Base-by-base conservation (phyloP, 2,113 vertebrate species). In the Hoplias malabaricus region DNA sequence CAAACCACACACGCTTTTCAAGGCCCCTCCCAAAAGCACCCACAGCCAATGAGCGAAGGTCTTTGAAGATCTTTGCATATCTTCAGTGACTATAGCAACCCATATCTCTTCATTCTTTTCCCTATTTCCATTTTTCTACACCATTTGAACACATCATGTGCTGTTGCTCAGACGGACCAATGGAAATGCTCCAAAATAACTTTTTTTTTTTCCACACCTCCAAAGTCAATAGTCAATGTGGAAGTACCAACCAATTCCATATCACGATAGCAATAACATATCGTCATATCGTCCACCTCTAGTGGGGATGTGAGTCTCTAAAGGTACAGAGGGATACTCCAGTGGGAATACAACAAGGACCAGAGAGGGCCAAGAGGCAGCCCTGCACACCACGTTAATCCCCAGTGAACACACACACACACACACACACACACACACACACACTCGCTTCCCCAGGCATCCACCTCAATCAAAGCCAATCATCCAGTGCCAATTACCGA, bases 401-500 rank as follows among this genome's bases (percentile, higher is more conserved):
- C 7, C 53, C 57, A 56, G 61, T 36, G 40, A 77, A 61, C 66
- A 50, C 34, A 23, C 62, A 9, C 23, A 54, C 34, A 54, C 34
- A 11, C 10, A 43, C 42, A 43, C 36, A 38, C 42, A 43, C 42
- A 43, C 42, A 43, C 42, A 43, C 42, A 43, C 42, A 56, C 66
- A 62, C 27, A 27, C 65, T 11, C n/a, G 34, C 38, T 46, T 77
- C 65, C 40, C n/a, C 23, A 42, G 25, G n/a, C 66, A 50, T 69
- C 75, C 65, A n/a, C 36, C 5, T 31, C 68, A 42, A 69, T 59
- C 36, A 76, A 12, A 63, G 40, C 54, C 66, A 80, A 80, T 75
- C 72, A 80, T 38, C 66, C 23, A 56, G 42, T 27, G 66, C 73
- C 56, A 73, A 77, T 81, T 67, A 50, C 59, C 53, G 61, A 66